Conservation (phyloP, 2,888 invertebrate species). For the Tenthredo distinguenda region DNA sequence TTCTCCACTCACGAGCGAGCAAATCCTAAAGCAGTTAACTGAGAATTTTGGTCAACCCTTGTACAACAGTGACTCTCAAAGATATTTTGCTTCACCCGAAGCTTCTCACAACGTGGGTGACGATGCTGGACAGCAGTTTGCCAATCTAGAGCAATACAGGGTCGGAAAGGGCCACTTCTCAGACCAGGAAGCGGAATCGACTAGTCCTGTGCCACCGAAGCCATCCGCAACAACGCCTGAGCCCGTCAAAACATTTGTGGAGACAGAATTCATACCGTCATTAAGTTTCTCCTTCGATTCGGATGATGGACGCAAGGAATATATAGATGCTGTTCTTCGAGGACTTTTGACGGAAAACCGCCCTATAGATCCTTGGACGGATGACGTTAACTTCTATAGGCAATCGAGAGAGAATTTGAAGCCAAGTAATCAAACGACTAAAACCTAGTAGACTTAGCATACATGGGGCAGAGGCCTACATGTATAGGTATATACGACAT, state of each 20-base stretch:
- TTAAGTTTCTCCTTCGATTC: slow-evolving; percentile 74
- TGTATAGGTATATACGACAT: neutral
- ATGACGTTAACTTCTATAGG: neutral
- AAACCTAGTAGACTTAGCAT: neutral
- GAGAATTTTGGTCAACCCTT: slow-evolving; percentile 61
- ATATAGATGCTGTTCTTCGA: slow-evolving; percentile 72
- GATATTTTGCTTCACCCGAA: neutral
- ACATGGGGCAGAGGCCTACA: neutral
- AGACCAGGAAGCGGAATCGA: neutral
- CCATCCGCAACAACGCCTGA: slow-evolving; percentile 34
- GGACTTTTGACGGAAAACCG: slow-evolving; percentile 67
- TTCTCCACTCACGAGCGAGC: slow-evolving; percentile 53
- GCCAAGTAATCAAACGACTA: neutral
- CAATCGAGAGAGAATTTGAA: slow-evolving; percentile 8
- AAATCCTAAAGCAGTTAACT: slow-evolving; percentile 57
- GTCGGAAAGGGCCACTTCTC: neutral
- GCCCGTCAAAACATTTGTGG: slow-evolving; percentile 61
- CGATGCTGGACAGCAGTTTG: neutral
- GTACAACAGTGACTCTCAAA: slow-evolving; percentile 28
- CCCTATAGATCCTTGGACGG: slow-evolving; percentile 25
- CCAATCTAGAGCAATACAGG: slow-evolving; percentile 11
- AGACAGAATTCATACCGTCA: slow-evolving; percentile 76
- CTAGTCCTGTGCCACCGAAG: slow-evolving; percentile 6
- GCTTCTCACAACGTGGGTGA: neutral
- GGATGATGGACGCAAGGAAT: slow-evolving; percentile 71